Percentiles rank a stretch among this genome's conserved stretches.
These are phyloP conservation scores for Vireo altiloquus DNA, from an alignment of 2,113 vertebrate genomes.

Conservation along the genomic window DNA sequence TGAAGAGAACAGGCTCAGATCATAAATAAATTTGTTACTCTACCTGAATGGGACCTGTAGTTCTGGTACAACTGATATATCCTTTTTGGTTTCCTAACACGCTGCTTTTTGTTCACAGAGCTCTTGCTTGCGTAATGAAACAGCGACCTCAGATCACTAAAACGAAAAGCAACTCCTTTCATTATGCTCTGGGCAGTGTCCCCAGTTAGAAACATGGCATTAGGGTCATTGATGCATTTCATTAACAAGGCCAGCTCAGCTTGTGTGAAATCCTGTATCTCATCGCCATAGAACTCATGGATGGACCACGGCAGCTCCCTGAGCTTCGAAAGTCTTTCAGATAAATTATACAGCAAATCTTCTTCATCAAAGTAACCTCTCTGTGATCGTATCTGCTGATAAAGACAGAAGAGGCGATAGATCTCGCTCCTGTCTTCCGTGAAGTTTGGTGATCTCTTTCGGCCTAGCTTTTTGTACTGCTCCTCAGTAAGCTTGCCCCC, in stretches of 20 bases:
- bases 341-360: constrained; percentile 77
- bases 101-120: constrained; percentile 60
- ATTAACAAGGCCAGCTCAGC: constrained; percentile 77
- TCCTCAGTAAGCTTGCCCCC: constrained; percentile 74
- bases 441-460: constrained; percentile 78
- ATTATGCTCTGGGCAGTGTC: constrained; percentile 86
- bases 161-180: constrained; percentile 82
- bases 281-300: constrained; percentile 81
- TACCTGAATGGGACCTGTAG: constrained; percentile 84
- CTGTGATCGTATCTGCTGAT: constrained; percentile 77
- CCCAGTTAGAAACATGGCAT: constrained; percentile 82
- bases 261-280: constrained; percentile 84
- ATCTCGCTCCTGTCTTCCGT: constrained; percentile 79
- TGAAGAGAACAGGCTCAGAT: background rate
- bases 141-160: constrained; percentile 78
- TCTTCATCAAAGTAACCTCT: constrained; percentile 82
- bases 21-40: background rate
- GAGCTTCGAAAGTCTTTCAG: constrained; percentile 69
- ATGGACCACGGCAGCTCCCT: constrained; percentile 77
- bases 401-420: constrained; percentile 75
- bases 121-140: constrained; percentile 79
- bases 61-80: constrained; percentile 82
- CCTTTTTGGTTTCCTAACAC: constrained; percentile 73
- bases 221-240: constrained; percentile 80
- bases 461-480: constrained; percentile 76